A percentile compares a stretch with the other conserved stretches of the same genome.
These are phyloP conservation scores for Netelia virgata DNA, from an alignment of 2,888 invertebrate genomes.

Conservation along the genomic window DNA sequence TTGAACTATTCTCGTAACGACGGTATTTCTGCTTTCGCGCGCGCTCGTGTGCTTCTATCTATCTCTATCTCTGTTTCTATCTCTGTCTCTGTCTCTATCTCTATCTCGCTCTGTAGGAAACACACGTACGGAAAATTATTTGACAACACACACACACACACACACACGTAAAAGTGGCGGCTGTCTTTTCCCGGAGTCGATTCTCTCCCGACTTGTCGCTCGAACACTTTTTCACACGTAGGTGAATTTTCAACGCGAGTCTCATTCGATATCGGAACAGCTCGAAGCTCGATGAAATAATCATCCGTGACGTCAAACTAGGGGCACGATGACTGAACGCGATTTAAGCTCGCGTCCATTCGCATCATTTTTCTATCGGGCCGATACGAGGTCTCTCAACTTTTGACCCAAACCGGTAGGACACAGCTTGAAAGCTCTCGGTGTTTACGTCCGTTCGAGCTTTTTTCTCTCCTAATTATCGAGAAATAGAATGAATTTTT, in stretches of 20 bases:
- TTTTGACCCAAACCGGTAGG: neutral
- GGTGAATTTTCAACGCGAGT: constrained; percentile 38
- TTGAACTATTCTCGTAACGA: constrained; percentile 76
- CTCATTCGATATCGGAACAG: constrained; percentile 27
- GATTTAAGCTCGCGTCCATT: neutral
- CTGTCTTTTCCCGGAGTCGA: constrained; percentile 42
- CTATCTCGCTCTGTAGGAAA: neutral
- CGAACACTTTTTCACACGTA: constrained; percentile 39
- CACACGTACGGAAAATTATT: constrained; percentile 12
- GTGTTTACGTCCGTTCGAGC: neutral
- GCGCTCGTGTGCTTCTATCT: constrained; percentile 25
- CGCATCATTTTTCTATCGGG: neutral
- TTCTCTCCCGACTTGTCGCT: neutral
- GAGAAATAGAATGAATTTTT: too few relatives aligned
- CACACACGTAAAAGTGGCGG: constrained; percentile 34
- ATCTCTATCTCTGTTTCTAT: constrained; percentile 28
- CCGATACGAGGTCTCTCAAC: neutral
- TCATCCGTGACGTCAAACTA: constrained; percentile 36
- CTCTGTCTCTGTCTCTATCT: constrained; percentile 23
- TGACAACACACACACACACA: neutral
- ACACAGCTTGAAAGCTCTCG: neutral
- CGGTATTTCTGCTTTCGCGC: constrained; percentile 71
- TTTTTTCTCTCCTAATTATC: too few relatives aligned
- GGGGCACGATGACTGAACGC: neutral
- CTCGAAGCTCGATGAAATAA: constrained; percentile 29